These are phyloP conservation scores for Miltochrista miniata DNA, from an alignment of 2,888 invertebrate species.

Conservation along the genomic window DNA sequence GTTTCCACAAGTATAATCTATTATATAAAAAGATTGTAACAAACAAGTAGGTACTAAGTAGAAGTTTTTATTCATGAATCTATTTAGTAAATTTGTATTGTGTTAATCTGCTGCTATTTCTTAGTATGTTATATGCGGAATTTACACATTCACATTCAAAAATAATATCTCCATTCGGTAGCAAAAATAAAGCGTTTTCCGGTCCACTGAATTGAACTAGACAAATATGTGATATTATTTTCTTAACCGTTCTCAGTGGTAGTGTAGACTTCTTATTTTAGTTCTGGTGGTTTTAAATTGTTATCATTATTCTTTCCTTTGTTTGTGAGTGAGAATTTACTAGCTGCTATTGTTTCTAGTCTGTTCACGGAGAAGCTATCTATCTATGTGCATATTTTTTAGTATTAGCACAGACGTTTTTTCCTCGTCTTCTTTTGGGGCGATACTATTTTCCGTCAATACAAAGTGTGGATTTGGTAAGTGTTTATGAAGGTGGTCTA, in stretches of 20 bases:
- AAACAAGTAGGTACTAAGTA: too few relatives aligned
- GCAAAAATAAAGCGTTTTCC: slow-evolving; percentile 29
- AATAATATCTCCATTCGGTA: slow-evolving; percentile 19
- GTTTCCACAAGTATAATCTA: too few relatives aligned
- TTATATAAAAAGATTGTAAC: too few relatives aligned
- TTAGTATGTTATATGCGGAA: slow-evolving; percentile 18
- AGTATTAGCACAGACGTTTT: too few relatives aligned
- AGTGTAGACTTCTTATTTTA: slow-evolving; percentile 18
- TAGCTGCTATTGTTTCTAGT: slow-evolving; percentile 5
- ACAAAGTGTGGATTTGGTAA: too few relatives aligned
- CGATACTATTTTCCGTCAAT: too few relatives aligned
- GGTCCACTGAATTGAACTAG: slow-evolving; percentile 33
- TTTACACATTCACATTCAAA: slow-evolving; percentile 5
- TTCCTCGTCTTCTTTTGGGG: too few relatives aligned
- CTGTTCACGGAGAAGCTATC: neutral
- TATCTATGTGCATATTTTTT: neutral
- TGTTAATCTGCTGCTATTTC: too few relatives aligned
- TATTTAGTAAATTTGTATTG: too few relatives aligned
- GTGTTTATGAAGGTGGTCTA: too few relatives aligned
- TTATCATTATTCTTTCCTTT: slow-evolving; percentile 34
- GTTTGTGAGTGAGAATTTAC: slow-evolving; percentile 24
- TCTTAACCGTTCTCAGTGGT: slow-evolving; percentile 19
- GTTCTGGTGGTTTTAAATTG: slow-evolving; percentile 29
- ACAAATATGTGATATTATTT: slow-evolving; percentile 32
- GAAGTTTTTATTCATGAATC: too few relatives aligned